phyloP scores from a whole-genome alignment of 2,888 invertebrate species.

The Amblyjoppa fuscipennis region DNA sequence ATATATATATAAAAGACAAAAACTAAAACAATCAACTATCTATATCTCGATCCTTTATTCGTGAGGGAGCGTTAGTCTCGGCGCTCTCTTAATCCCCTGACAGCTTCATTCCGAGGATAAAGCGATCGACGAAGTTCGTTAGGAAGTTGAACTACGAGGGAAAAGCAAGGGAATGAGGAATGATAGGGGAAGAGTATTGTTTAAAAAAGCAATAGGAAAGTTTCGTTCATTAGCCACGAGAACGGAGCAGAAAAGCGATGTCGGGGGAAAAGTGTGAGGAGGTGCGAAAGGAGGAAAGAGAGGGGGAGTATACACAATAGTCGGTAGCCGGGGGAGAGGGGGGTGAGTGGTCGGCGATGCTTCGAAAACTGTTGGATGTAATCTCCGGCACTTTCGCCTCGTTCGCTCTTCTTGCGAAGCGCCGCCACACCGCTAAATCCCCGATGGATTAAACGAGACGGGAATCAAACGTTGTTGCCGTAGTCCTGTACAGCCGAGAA shows the following conservation, averaged over 20 bases:
- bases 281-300: slow-evolving; percentile 18
- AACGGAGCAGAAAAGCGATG: slow-evolving; percentile 54
- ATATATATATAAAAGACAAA: slow-evolving; percentile 10
- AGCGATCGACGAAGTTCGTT: slow-evolving; percentile 75
- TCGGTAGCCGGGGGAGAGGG: slow-evolving; percentile 29
- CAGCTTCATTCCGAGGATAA: slow-evolving; percentile 70
- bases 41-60: slow-evolving; percentile 45
- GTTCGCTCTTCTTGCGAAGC: slow-evolving; percentile 39
- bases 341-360: slow-evolving; percentile 32
- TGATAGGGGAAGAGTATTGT: slow-evolving; percentile 70
- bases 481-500: slow-evolving; percentile 9
- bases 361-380: slow-evolving; percentile 66
- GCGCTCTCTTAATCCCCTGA: slow-evolving; percentile 60
- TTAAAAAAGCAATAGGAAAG: slow-evolving; percentile 78
- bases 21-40: slow-evolving; percentile 19
- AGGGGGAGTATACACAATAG: slow-evolving; percentile 37
- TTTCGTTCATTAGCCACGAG: slow-evolving; percentile 75
- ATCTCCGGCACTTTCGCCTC: slow-evolving; percentile 50
- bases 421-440: slow-evolving; percentile 48
- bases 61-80: slow-evolving; percentile 1
- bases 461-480: slow-evolving; percentile 57
- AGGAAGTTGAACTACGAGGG: slow-evolving; percentile 72
- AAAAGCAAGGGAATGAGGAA: slow-evolving; percentile 34
- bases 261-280: slow-evolving; percentile 31
- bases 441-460: slow-evolving; percentile 60